Evolutionary conservation across 2,888 invertebrate genomes (phyloP), one percentile per base, ranked within the genome.

Genomic region (Argynnis bischoffii): DNA sequence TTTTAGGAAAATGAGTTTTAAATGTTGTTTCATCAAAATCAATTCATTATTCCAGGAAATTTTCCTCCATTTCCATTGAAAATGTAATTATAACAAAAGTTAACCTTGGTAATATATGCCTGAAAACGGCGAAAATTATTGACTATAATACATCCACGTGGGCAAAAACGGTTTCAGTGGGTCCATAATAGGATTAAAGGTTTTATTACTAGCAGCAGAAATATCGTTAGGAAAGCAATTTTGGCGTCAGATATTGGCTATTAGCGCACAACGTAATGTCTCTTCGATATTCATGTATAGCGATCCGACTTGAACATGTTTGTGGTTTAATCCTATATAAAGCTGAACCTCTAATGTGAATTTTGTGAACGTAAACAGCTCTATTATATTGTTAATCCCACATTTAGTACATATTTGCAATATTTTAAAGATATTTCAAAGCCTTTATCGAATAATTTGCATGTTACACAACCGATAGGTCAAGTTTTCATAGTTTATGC

Each of bases 221-320:
- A 91, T 91, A 89, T 88, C 88, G 90, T 91, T 90, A 89, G 87
- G 86, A 86, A 89, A 86, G 88, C 90, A 91, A 90, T 92, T 90
- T 91, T 82, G 89, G 85, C 82, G 85, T 82, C 88, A 88, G 88
- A 91, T 91, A 91, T 92, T 91, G 91, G 85, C 91, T 90, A 90
- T 92, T 91, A 92, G 89, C 87, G 86, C 79, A 80, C 81, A 84
- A 79, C 81, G 82, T 87, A 88, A 88, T 87, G 84, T 83, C 84
- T 85, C 82, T 79, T 83, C 87, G 86, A 89, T 90, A 89, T 88
- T 88, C 89, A 86, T 87, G 81, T 76, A 76, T 73, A 71, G 60
- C 60, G 73, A 75, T 76, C 79, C 76, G 81, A 86, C 84, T 87
- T 87, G 80, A 82, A 81, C 82, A 81, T 86, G 82, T 86, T 85